Conservation (phyloP, 1,140 invertebrate genomes). For the Cherax destructor region DNA sequence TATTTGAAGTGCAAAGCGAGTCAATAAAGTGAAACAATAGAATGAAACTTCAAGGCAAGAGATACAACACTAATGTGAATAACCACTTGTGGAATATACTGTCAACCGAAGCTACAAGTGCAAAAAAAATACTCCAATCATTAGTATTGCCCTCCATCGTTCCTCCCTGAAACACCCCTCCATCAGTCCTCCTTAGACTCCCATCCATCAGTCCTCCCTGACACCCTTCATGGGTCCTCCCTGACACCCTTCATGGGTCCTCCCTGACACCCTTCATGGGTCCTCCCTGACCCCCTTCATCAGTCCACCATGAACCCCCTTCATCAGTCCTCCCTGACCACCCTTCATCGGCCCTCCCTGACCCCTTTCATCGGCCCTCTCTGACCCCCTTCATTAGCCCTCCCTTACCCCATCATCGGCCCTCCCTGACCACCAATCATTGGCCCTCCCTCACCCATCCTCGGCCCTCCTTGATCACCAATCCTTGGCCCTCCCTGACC, state of each 20-base stretch:
- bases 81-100: too few species aligned
- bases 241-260: background rate
- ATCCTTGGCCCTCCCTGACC: background rate
- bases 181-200: background rate
- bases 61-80: too few species aligned
- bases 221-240: background rate
- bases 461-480: background rate
- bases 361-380: background rate
- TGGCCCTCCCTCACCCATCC: background rate
- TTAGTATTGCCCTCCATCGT: background rate
- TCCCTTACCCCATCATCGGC: background rate
- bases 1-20: too few species aligned
- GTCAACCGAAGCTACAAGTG: too few species aligned
- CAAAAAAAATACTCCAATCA: too few species aligned
- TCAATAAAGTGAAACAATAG: too few species aligned
- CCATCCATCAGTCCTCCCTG: background rate
- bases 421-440: background rate
- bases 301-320: background rate
- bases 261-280: background rate
- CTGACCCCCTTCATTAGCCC: background rate
- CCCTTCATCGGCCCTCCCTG: background rate
- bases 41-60: too few species aligned
- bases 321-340: background rate
- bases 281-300: background rate
- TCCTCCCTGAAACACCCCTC: background rate